phyloP scores from a whole-genome alignment of 2,113 vertebrate genomes.

The Aleadryas rufinucha region DNA sequence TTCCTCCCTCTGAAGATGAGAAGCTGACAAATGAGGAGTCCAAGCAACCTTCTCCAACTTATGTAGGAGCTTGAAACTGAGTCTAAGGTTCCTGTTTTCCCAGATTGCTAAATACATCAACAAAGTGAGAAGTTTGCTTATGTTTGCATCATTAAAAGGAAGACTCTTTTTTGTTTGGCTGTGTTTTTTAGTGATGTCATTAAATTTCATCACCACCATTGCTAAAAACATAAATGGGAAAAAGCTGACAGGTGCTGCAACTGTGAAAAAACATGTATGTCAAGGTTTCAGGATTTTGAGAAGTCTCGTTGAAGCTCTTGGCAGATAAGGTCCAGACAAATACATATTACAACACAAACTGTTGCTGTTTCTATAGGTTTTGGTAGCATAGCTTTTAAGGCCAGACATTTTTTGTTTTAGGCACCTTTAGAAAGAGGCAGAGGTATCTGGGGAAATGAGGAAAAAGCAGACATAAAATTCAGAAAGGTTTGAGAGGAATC shows the following conservation, averaged over 20 bases:
- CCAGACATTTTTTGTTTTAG: neutral
- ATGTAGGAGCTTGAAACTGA: neutral
- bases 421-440: neutral
- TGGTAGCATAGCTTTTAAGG: neutral
- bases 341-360: neutral
- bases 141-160: neutral
- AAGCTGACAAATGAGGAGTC: neutral
- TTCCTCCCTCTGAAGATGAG: neutral
- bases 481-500: neutral
- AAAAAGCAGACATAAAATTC: neutral
- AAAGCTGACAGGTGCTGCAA: neutral
- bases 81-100: neutral
- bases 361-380: neutral
- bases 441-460: neutral
- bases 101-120: neutral
- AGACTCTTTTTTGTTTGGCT: neutral
- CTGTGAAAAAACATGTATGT: neutral
- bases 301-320: neutral
- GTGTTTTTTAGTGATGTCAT: neutral
- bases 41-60: neutral
- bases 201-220: neutral
- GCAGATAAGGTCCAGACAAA: neutral
- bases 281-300: neutral
- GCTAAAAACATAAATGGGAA: neutral
- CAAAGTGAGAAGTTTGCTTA: neutral